These are phyloP conservation scores for Istiophorus platypterus DNA, from an alignment of 2,113 vertebrate species.

Conservation along the genomic window DNA sequence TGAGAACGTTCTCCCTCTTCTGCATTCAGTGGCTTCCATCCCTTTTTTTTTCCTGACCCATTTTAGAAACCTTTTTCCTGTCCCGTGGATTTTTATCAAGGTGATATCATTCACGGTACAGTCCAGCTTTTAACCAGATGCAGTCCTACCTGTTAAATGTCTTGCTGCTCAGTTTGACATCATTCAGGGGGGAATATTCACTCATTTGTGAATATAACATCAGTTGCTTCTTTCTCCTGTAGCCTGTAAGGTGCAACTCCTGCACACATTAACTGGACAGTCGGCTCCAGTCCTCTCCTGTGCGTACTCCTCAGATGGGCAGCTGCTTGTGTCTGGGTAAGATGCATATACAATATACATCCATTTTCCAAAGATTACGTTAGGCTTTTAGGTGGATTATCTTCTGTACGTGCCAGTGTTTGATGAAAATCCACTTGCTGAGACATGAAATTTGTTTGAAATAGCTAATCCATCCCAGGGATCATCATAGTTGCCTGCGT, in stretches of 20 bases:
- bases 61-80: neutral
- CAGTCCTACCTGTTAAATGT: neutral
- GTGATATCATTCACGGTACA: neutral
- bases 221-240: constrained; percentile 16
- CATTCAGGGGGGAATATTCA: neutral
- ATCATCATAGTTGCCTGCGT: too few species aligned
- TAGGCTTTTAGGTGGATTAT: neutral
- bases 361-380: neutral
- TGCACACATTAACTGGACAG: constrained; percentile 87
- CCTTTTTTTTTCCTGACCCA: too few species aligned
- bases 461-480: neutral
- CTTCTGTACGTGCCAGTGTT: neutral
- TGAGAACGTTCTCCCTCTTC: too few species aligned
- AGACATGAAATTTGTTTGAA: neutral
- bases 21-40: too few species aligned
- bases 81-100: neutral
- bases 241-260: constrained; percentile 89
- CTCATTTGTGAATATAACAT: neutral
- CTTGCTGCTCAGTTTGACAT: neutral
- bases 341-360: neutral
- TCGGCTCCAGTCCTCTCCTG: constrained; percentile 93
- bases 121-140: neutral
- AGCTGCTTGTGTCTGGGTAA: constrained; percentile 92
- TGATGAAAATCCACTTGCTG: neutral
- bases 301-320: constrained; percentile 91